phyloP scores from a whole-genome alignment of 2,113 vertebrate species.

The Mormoops blainvillei region DNA sequence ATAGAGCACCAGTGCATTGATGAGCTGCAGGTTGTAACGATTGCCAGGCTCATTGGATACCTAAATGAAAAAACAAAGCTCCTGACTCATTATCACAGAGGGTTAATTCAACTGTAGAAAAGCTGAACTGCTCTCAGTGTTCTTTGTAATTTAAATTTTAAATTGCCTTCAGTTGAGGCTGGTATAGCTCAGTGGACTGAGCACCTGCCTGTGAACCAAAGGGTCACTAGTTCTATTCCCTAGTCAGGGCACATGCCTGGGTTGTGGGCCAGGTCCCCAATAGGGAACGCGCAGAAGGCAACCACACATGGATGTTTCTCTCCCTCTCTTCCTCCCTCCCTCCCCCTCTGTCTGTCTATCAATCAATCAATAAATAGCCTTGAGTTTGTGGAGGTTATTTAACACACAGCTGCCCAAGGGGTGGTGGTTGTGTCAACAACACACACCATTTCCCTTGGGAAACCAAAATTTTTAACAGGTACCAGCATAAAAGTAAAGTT shows the following conservation, averaged over 20 bases:
- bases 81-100: background rate
- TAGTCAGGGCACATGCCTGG: too few relatives aligned
- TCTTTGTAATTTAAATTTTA: background rate
- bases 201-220: too few relatives aligned
- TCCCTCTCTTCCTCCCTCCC: too few relatives aligned
- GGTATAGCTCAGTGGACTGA: too few relatives aligned
- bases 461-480: background rate
- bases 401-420: background rate
- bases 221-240: too few relatives aligned
- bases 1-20: conserved; percentile 97
- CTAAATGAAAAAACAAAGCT: conserved; percentile 76
- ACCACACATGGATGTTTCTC: too few relatives aligned
- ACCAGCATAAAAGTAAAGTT: background rate
- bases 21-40: conserved; percentile 99
- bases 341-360: too few relatives aligned
- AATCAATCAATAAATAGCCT: background rate
- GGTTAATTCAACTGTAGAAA: background rate
- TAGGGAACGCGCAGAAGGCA: too few relatives aligned
- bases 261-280: too few relatives aligned
- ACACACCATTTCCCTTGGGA: background rate
- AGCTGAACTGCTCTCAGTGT: background rate
- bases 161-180: too few relatives aligned
- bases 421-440: background rate
- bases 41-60: conserved; percentile 98
- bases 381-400: background rate